These are phyloP conservation scores for Rostratula benghalensis DNA, from an alignment of 2,113 vertebrate genomes.

Conservation along the genomic window DNA sequence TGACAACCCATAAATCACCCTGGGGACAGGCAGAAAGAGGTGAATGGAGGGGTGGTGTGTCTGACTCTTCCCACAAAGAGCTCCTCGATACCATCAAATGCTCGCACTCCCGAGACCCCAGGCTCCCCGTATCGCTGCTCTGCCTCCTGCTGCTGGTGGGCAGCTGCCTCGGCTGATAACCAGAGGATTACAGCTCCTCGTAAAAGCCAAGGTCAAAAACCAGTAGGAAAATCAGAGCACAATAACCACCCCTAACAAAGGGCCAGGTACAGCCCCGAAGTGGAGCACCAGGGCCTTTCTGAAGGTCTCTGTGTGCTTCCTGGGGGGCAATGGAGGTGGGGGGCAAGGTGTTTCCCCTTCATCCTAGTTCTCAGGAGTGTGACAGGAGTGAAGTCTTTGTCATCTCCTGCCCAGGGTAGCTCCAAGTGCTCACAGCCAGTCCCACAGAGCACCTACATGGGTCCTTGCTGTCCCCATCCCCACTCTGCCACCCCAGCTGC, in stretches of 20 bases:
- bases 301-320: accelerated
- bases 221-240: neutral
- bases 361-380: accelerated
- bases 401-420: neutral
- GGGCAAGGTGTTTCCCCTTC: accelerated
- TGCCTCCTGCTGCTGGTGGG: neutral
- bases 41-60: neutral
- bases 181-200: neutral
- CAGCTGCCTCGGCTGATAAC: neutral
- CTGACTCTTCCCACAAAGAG: neutral
- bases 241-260: neutral
- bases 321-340: neutral
- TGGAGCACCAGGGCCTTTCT: neutral
- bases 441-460: no score
- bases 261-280: accelerated
- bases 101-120: neutral
- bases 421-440: neutral
- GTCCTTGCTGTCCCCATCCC: neutral
- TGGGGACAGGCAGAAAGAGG: neutral
- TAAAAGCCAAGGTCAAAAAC: neutral
- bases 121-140: neutral
- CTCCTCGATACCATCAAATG: neutral
- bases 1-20: neutral
- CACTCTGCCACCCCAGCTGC: neutral
- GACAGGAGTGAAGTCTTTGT: no score